Base-by-base conservation (phyloP, 1,140 invertebrate species). In the Halyomorpha halys region DNA sequence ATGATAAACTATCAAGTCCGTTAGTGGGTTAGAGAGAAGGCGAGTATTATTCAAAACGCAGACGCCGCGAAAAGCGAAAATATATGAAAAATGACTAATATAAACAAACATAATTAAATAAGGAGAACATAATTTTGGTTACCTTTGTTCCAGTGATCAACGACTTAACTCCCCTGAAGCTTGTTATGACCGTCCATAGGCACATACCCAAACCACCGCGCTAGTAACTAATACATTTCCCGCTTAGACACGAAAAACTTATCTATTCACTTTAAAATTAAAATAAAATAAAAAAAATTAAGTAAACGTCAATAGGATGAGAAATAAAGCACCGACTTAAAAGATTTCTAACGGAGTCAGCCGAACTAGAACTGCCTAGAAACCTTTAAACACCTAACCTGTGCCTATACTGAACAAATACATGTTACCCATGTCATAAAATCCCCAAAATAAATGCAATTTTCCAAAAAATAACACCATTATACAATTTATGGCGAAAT, bases 321-420 rank as follows among this genome's bases (percentile, higher is more conserved):
- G 1, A 39, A 39, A 39, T 11, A 6, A 39, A 11, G 11, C 34
- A 39, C 6, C 1, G 34, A 11, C 34, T 39, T 39, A 6, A 6
- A 6, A 13, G 34, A 39, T 39, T 39, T 11, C 34, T 39, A 8
- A 2, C 34, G 8, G 27, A 39, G 34, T 39, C 23, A 23, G 4
- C 53, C 53, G 18, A 25, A 56, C 23, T 56, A 56, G 15, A 21
- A 11, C 18, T 56, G 23, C 53, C 1, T 56, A 56, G 53, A 56
- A 56, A 56, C 53, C 53, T 56, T 25, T 56, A 56, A 56, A 56
- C 53, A 56, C 53, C 19, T 56, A 56, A 56, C 53, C 53, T 56
- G 53, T 25, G 47, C 19, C 47, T 14, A 39, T 39, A 39, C 11
- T 39, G 34, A n/a, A n/a, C n/a, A n/a, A n/a, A 39, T 39, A 39